Evolutionary conservation across 2,888 invertebrate species (phyloP).

Genomic region (Gasteruption jaculator): DNA sequence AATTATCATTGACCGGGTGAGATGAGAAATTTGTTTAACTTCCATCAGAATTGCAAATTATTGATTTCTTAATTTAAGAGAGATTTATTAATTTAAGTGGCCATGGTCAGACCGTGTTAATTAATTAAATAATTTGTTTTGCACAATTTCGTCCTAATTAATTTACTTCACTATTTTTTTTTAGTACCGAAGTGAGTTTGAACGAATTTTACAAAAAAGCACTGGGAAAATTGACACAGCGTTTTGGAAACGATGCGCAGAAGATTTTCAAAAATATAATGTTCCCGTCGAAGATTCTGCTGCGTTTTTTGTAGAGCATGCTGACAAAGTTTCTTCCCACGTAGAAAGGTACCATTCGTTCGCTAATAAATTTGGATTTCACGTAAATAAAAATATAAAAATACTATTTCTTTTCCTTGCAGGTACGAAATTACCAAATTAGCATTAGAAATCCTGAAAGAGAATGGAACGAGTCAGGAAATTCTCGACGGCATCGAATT

Average conservation of each 20-base stretch:
- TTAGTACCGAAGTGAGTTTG: conserved; percentile 45
- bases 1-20: conserved; percentile 44
- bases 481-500: conserved; percentile 42
- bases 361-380: not conserved
- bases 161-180: conserved; percentile 13
- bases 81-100: too few relatives aligned
- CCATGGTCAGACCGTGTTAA: too few relatives aligned
- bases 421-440: conserved; percentile 43
- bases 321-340: conserved; percentile 51
- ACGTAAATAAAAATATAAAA: not conserved
- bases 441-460: conserved; percentile 39
- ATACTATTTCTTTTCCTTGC: not conserved
- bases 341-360: conserved; percentile 35
- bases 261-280: conserved; percentile 59
- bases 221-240: conserved; percentile 25
- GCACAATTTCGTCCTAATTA: too few relatives aligned
- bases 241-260: conserved; percentile 61
- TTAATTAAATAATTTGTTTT: too few relatives aligned
- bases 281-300: conserved; percentile 62
- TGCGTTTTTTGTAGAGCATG: conserved; percentile 60
- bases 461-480: conserved; percentile 32
- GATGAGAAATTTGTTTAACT: not conserved
- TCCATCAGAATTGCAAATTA: too few relatives aligned
- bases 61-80: too few relatives aligned
- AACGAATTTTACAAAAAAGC: conserved; percentile 51